Evolutionary conservation across 2,888 invertebrate genomes (phyloP), one percentile per base, ranked within the genome.

Genomic region (Hypolimnas misippus): DNA sequence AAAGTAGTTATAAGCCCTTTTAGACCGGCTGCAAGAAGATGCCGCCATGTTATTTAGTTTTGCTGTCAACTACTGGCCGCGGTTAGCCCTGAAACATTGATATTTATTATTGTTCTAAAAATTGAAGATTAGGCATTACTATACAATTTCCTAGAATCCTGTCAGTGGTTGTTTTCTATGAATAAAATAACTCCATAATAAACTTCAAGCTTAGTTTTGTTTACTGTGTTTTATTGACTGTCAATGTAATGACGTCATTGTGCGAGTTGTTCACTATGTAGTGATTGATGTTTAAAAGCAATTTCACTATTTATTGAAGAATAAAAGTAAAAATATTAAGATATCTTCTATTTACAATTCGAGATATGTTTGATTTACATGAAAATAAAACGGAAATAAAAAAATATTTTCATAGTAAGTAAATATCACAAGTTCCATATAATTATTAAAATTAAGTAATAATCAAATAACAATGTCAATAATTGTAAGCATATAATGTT

Each of bases 21-120:
- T 81, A 79, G 76, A 89, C 92, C 92, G 91, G 92, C 91, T 90
- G 90, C 84, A 78, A 86, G 76, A 80, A 84, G 81, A 89, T 89
- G 91, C 91, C 91, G 92, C 92, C 92, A 92, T 92, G 91, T 92
- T 92, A 90, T 90, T 87, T 88, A 86, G 86, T 90, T 86, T 86
- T 79, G 84, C 89, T 89, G 91, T 91, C 91, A 91, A 86, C 82
- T 77, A 81, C 82, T 83, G 83, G 78, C 82, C 83, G 83, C 79
- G 76, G 81, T 76, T 85, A 83, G 76, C 81, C 80, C 79, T 81
- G 78, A 74, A 46, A 76, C 81, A 79, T 79, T 81, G 78, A 74
- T 70, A 78, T 69, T 80, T 78, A 69, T 58, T 54, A 60, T 64
- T 64, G 66, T 56, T 64, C 46, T 57, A 55, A 56, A 61, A 55